Conservation (phyloP, 2,113 vertebrate genomes). For the Dasyurus viverrinus region DNA sequence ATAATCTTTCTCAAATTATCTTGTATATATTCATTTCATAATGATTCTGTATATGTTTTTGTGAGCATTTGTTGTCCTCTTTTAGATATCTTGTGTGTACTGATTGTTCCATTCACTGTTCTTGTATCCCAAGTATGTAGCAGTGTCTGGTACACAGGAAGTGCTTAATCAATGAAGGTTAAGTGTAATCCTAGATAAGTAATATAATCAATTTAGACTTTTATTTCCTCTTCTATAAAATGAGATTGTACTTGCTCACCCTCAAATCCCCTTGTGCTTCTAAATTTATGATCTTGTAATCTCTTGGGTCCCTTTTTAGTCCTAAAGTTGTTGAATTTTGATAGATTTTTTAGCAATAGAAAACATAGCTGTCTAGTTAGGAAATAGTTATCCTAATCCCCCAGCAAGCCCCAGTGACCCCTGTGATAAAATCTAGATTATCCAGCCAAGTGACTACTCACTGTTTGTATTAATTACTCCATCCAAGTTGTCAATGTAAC, state of each 20-base stretch:
- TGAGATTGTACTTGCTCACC: neutral
- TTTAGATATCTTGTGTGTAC: neutral
- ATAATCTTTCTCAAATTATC: neutral
- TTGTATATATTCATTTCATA: neutral
- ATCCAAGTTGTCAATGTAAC: slow-evolving; percentile 43
- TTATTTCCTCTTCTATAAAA: neutral
- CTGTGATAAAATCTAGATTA: neutral
- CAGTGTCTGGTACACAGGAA: neutral
- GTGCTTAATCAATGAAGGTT: neutral
- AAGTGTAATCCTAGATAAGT: neutral
- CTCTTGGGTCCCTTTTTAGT: neutral
- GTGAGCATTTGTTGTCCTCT: neutral
- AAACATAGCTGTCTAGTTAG: neutral
- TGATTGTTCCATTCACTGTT: neutral
- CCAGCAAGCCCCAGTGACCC: neutral
- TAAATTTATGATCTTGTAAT: neutral
- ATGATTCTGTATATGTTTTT: neutral
- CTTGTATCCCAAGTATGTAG: neutral
- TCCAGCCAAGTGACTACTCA: slow-evolving; percentile 27
- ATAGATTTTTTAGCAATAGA: neutral
- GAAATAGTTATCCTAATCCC: neutral
- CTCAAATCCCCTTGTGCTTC: neutral
- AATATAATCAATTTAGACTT: neutral
- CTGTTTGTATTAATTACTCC: slow-evolving; percentile 62
- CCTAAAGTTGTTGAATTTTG: neutral